These are phyloP conservation scores for Agrochola lychnidis DNA, from an alignment of 2,888 invertebrate genomes.

Conservation along the genomic window DNA sequence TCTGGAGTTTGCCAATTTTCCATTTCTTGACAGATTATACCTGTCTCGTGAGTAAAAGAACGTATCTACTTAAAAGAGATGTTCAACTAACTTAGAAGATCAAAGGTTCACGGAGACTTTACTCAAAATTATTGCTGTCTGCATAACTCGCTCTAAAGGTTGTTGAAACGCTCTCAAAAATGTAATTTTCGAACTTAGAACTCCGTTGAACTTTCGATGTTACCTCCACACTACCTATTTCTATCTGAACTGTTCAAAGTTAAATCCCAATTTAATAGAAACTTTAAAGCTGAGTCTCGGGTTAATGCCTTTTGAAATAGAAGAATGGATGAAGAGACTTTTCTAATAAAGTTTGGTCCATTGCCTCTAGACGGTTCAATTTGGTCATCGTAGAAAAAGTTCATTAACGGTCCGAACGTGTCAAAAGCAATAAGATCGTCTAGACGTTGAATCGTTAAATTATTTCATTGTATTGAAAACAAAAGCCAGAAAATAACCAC, in stretches of 20 bases:
- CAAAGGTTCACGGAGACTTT: constrained; percentile 50
- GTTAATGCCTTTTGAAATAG: constrained; percentile 38
- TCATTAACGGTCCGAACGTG: constrained; percentile 42
- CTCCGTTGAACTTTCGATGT: constrained; percentile 31
- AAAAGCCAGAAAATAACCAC: constrained; percentile 30
- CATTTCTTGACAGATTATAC: constrained; percentile 41
- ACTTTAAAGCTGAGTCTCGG: constrained; percentile 21
- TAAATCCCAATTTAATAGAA: constrained; percentile 36
- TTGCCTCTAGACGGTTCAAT: constrained; percentile 48
- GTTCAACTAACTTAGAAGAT: constrained; percentile 54
- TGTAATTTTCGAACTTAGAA: constrained; percentile 41
- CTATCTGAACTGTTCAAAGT: constrained; percentile 35
- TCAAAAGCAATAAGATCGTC: constrained; percentile 49
- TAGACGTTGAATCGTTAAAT: constrained; percentile 44
- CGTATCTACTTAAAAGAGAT: constrained; percentile 45
- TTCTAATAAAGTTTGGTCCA: constrained; percentile 45
- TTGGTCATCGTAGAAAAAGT: constrained; percentile 39
- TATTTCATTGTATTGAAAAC: constrained; percentile 43
- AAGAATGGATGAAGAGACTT: constrained; percentile 28
- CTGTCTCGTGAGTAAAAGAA: constrained; percentile 47
- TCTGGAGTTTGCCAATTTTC: constrained; percentile 32
- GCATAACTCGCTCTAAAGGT: constrained; percentile 32
- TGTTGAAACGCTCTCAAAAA: constrained; percentile 39
- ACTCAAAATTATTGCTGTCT: constrained; percentile 50
- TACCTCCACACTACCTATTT: constrained; percentile 27